Evolutionary conservation across 2,888 invertebrate genomes (phyloP), one percentile per base, ranked within the genome.

Genomic region (Drosophila paramelanica): DNA sequence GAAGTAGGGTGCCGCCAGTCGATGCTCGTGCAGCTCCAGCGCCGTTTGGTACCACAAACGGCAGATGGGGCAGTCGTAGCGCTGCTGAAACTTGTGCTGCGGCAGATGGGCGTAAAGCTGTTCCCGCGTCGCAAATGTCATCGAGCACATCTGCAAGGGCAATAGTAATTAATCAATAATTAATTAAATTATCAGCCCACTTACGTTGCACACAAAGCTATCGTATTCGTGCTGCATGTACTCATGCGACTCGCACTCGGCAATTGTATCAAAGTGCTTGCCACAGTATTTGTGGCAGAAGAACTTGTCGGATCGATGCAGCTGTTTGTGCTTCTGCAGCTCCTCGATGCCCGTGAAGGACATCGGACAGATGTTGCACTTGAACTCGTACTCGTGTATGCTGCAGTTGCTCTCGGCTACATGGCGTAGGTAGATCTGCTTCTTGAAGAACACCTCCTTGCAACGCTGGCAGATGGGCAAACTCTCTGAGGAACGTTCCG

Each of bases 361-460:
- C 91, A 91, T 91, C 27, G 91, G 90, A n/a, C 90, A 91, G 5
- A 91, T 84, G 56, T 72, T 81, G 66, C 90, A 91, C 66, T 90
- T 91, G 55, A 88, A 91, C 33, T 91, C 91, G 53, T 91, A 91
- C 70, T 91, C 91, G 45, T 91, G 84, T n/a, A 91, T 91, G 61
- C 53, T 82, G 59, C 90, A 91, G 46, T 67, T 81, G 66, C 90
- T 90, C 39, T 89, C 81, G 27, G 91, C 90, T 55, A 91, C 91
- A 79, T 91, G 91, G 17, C 79, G 86, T 55, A 82, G 59, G 58
- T 91, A 91, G 62, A 77, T 76, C 43, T 89, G 90, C 60, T 91
- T 91, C 67, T 91, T 91, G 17, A 91, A 89, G 78, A 91, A 91
- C 47, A 91, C 91, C 68, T 91, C 91, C 73, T 91, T 91, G 78